phyloP scores from a whole-genome alignment of 2,113 vertebrate species.

The human (Homo sapiens) region GRCh38 chr1:18172501-18173000 shows the following conservation, averaged over 20 bases:
- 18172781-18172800: too few relatives aligned
- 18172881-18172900: background rate
- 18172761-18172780: rapidly evolving
- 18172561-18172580: rapidly evolving
- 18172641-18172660: background rate
- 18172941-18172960: background rate
- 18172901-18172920: background rate
- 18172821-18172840: background rate
- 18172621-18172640: background rate
- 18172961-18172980: too few relatives aligned
- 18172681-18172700: background rate
- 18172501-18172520: background rate
- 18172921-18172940: too few relatives aligned
- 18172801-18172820: too few relatives aligned
- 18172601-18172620: background rate
- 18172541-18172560: rapidly evolving
- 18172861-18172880: background rate
- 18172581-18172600: background rate
- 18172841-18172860: background rate
- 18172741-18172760: too few relatives aligned
- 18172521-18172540: rapidly evolving
- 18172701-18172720: background rate
- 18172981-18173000: background rate
- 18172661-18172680: background rate
- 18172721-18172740: rapidly evolving